These are phyloP conservation scores for Lycodopsis pacificus DNA, from an alignment of 2,797 vertebrate species.

Conservation along the genomic window DNA sequence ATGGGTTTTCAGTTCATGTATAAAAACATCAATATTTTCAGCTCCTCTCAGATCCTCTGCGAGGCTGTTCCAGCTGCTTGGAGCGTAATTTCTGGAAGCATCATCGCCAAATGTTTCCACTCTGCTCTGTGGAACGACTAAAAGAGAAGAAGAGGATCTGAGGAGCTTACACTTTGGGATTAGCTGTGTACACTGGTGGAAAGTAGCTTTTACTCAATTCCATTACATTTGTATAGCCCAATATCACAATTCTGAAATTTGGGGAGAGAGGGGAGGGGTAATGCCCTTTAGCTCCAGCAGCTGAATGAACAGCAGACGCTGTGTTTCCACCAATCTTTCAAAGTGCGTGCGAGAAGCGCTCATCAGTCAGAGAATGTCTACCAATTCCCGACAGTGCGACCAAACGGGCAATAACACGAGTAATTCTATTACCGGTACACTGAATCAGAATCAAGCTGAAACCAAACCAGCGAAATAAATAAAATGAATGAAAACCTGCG, in stretches of 20 bases:
- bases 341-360: conserved; percentile 46
- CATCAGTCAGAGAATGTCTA: conserved; percentile 50
- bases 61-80: neutral
- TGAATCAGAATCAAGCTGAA: conserved; percentile 60
- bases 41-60: neutral
- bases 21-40: neutral
- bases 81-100: neutral
- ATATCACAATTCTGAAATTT: neutral
- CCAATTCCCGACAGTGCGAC: conserved; percentile 42
- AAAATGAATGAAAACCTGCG: conserved; percentile 2
- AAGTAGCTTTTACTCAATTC: neutral
- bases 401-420: conserved; percentile 62
- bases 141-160: neutral
- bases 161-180: neutral
- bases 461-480: conserved; percentile 13
- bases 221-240: neutral
- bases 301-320: conserved; percentile 19
- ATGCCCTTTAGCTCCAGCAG: conserved; percentile 19
- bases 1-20: neutral
- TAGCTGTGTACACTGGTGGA: neutral
- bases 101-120: neutral
- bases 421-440: conserved; percentile 46
- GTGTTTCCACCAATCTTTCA: conserved; percentile 45
- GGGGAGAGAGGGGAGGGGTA: neutral
- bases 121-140: neutral